Evolutionary conservation across 2,113 vertebrate species (phyloP).

Genomic region (Amblyornis subalaris): DNA sequence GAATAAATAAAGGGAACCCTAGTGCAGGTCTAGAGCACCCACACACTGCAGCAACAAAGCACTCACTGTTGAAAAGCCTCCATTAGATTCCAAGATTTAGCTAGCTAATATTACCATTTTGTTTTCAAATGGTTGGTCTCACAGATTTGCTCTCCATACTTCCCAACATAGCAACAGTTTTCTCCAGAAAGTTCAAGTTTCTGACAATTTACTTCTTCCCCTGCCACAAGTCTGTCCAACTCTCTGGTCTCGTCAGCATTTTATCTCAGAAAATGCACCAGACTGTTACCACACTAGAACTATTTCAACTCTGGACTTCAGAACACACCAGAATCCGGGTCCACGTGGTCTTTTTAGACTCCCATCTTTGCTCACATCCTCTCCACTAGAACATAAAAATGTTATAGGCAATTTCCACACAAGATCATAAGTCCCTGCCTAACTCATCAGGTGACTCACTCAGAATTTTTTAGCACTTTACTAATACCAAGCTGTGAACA

Average conservation of each 20-base stretch:
- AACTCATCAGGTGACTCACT: neutral
- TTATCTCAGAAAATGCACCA: neutral
- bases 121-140: neutral
- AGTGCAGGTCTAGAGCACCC: neutral
- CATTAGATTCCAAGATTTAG: neutral
- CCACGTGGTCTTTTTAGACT: neutral
- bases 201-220: neutral
- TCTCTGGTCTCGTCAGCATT: neutral
- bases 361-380: neutral
- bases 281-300: neutral
- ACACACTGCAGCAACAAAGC: neutral
- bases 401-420: fast-evolving
- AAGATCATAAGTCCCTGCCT: neutral
- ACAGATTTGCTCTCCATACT: neutral
- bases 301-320: neutral
- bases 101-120: neutral
- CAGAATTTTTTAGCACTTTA: neutral
- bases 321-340: neutral
- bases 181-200: neutral
- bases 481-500: neutral
- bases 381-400: neutral
- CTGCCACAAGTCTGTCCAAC: neutral
- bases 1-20: neutral
- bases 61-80: neutral
- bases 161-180: fast-evolving